A percentile compares a stretch with the other conserved stretches of the same genome.
phyloP scores from a whole-genome alignment of 2,797 vertebrate species.

The Acomys russatus region DNA sequence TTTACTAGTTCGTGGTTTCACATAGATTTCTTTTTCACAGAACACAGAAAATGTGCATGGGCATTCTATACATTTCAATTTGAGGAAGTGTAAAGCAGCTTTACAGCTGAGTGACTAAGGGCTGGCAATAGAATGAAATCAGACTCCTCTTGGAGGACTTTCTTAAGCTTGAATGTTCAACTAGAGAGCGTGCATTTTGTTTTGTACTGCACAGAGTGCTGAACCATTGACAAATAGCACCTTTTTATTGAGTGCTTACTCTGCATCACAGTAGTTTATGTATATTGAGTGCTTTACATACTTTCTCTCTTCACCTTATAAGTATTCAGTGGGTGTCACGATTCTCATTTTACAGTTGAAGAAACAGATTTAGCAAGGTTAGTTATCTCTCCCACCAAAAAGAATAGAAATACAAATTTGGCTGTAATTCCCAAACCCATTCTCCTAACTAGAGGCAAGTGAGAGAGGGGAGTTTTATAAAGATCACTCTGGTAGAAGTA shows the following conservation, averaged over 20 bases:
- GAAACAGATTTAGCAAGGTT: constrained; percentile 58
- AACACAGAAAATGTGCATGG: constrained; percentile 53
- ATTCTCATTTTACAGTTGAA: constrained; percentile 63
- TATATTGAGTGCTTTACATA: constrained; percentile 24
- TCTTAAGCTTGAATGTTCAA: constrained; percentile 64
- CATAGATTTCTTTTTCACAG: constrained; percentile 27
- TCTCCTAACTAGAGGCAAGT: constrained; percentile 43
- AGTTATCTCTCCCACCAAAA: constrained; percentile 45
- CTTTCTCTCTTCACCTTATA: constrained; percentile 42
- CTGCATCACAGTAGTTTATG: constrained; percentile 42
- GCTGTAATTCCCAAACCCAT: constrained; percentile 53
- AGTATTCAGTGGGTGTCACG: constrained; percentile 36
- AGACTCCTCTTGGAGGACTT: constrained; percentile 34
- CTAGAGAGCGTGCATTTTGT: constrained; percentile 27
- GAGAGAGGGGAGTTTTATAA: constrained; percentile 53
- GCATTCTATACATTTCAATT: constrained; percentile 48
- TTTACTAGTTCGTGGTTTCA: constrained; percentile 27
- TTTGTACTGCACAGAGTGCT: constrained; percentile 9
- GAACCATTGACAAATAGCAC: constrained; percentile 59
- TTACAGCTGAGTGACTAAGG: neutral
- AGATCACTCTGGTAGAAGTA: constrained; percentile 52
- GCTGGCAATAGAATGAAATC: neutral
- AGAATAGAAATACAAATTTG: constrained; percentile 62
- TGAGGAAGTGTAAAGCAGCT: constrained; percentile 29
- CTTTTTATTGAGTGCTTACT: constrained; percentile 65